A percentile compares a stretch with the other conserved stretches of the same genome.
phyloP scores from a whole-genome alignment of 92 coral and sea anemone genomes.

The Plumapathes pennacea region DNA sequence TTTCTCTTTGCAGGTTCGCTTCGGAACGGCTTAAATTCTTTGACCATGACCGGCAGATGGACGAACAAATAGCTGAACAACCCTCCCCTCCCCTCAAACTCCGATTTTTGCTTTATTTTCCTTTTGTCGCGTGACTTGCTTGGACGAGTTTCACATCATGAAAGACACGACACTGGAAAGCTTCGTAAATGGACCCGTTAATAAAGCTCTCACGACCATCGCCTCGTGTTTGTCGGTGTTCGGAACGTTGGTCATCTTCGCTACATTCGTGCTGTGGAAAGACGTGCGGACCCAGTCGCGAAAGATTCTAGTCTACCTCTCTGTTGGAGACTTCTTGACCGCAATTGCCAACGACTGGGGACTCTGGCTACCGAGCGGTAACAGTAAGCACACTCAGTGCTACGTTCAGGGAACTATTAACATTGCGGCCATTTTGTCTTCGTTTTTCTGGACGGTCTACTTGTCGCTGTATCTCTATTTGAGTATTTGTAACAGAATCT shows the following conservation, averaged over 20 bases:
- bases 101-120: too few species aligned
- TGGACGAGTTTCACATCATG: too few species aligned
- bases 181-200: neutral
- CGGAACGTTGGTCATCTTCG: slow-evolving; percentile 45
- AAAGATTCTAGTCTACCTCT: slow-evolving; percentile 53
- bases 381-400: slow-evolving; percentile 19
- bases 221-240: slow-evolving; percentile 47
- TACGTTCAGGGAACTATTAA: slow-evolving; percentile 51
- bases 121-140: too few species aligned
- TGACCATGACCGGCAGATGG: too few species aligned
- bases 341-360: slow-evolving; percentile 32
- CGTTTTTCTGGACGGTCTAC: slow-evolving; percentile 90
- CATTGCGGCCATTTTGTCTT: slow-evolving; percentile 71
- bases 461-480: slow-evolving; percentile 62
- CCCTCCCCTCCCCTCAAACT: too few species aligned
- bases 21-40: too few species aligned
- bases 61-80: too few species aligned
- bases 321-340: slow-evolving; percentile 68
- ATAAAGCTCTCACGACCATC: slow-evolving; percentile 12
- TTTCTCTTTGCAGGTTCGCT: too few species aligned
- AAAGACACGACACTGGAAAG: neutral
- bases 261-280: slow-evolving; percentile 38
- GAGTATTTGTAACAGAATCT: slow-evolving; percentile 54
- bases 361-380: neutral
- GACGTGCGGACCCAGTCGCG: slow-evolving; percentile 52